These are phyloP conservation scores for Gila robusta DNA, from an alignment of 2,797 vertebrate genomes.

Conservation along the genomic window DNA sequence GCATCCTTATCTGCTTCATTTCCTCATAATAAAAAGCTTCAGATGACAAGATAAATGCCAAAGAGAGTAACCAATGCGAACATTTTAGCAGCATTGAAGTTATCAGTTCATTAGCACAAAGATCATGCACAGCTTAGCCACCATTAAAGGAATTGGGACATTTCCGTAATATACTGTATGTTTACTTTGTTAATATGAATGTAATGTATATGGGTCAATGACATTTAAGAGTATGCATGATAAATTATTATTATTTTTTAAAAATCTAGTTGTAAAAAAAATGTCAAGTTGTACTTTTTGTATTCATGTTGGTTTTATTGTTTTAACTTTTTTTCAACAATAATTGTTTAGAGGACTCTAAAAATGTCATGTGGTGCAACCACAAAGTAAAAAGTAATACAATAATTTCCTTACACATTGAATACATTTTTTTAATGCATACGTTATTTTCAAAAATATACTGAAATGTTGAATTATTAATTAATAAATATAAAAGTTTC, in stretches of 20 bases:
- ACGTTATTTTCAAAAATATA: neutral
- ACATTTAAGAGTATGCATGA: neutral
- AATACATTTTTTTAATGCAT: neutral
- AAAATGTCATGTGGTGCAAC: neutral
- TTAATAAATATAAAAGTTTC: neutral
- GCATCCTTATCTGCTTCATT: conserved; percentile 25
- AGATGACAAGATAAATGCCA: conserved; percentile 36
- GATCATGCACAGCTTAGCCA: neutral
- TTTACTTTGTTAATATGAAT: neutral
- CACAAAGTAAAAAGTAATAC: neutral
- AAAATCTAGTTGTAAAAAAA: neutral
- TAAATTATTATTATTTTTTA: neutral
- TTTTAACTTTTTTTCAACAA: neutral
- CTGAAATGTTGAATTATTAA: neutral
- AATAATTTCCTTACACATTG: neutral
- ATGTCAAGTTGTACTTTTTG: neutral
- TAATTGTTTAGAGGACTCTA: neutral
- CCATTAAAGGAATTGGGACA: neutral
- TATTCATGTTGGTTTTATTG: neutral
- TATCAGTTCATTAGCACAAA: neutral
- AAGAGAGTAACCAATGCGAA: conserved; percentile 17
- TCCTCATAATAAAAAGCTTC: conserved; percentile 38
- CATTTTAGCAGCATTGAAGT: neutral
- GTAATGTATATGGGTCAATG: neutral
- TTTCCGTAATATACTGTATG: neutral